Conservation (phyloP, 2,797 vertebrate species). For the Melanitta fusca region DNA sequence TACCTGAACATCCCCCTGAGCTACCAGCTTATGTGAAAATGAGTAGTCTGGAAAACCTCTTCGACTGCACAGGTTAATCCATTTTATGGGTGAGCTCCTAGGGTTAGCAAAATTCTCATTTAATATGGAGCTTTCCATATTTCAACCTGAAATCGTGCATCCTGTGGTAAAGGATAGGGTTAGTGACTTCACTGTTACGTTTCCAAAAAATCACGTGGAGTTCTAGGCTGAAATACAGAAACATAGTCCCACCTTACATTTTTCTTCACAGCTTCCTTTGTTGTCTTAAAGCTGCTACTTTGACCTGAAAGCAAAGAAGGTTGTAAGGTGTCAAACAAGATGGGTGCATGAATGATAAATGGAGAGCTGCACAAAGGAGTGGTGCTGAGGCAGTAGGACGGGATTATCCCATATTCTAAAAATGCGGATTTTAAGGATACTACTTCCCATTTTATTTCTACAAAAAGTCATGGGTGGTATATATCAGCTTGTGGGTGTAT, state of each 20-base stretch:
- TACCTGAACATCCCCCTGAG: constrained; percentile 44
- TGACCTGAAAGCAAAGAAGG: not conserved
- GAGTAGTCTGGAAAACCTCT: constrained; percentile 46
- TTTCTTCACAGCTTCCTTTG: not conserved
- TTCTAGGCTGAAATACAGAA: not conserved
- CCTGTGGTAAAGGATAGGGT: not conserved
- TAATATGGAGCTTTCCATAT: not conserved
- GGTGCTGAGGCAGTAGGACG: not conserved
- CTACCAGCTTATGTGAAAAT: constrained; percentile 33
- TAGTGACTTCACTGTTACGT: not conserved
- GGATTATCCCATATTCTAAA: not conserved
- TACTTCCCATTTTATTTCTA: not conserved
- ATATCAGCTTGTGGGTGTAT: not conserved
- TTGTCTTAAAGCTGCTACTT: not conserved
- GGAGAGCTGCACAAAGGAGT: not conserved
- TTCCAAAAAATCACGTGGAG: not conserved
- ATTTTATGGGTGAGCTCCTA: not conserved
- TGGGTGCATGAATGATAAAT: not conserved
- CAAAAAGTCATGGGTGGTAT: not conserved
- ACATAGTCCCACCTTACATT: not conserved
- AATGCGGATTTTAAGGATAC: not conserved
- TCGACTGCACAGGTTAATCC: not conserved
- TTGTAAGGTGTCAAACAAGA: not conserved
- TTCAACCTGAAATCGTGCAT: constrained; percentile 5
- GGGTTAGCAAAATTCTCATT: not conserved